Evolutionary conservation across 2,888 invertebrate genomes (phyloP), one percentile per base, ranked within the genome.

Genomic region (Netelia melanura): DNA sequence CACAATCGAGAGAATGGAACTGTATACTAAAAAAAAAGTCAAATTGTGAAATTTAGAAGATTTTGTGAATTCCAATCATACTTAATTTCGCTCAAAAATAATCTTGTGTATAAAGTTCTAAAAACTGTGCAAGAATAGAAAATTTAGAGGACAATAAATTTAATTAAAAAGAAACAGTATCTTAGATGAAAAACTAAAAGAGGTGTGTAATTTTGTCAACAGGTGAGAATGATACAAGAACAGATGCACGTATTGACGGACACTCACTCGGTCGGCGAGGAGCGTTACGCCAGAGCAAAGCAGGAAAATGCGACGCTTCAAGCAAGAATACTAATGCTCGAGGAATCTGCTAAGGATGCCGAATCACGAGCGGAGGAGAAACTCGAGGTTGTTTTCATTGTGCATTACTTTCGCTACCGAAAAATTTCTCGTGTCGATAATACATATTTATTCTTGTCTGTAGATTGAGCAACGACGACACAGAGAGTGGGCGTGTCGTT

Each of bases 211-310:
- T 38, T 48, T 23, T 6, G 52, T 25, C 5, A 68, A 21, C 95
- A 98, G 98, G 97, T 98, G 92, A 97, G 98, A 95, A 96, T 97
- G 91, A 95, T 99, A 87, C 98, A 99, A 94, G 97, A 98, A 93
- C 98, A 98, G 95, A 97, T 99, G 94, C 97, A 97, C 86, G 97
- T 97, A 83, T 95, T 99, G 90, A 97, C 97, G 70, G 98, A 98
- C 94, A 97, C 97, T 72, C 98, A 98, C 91, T 96, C 96, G 90
- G 96, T 97, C 80, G 97, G 97, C 9, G 98, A 98, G 93, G 98
- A 98, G 94, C 95, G 98, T 88, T 98, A 98, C 94, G 96, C 97
- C 78, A 95, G 98, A 90, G 97, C 97, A 80, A 98, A 98, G 94
- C 97, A 98, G 81, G 98, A 98, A 94, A 98, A 98, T 95, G 98